Percentiles rank a stretch among this genome's conserved stretches.
Evolutionary conservation across 1,140 invertebrate species (phyloP).

Genomic region (Nasonia longicornis): DNA sequence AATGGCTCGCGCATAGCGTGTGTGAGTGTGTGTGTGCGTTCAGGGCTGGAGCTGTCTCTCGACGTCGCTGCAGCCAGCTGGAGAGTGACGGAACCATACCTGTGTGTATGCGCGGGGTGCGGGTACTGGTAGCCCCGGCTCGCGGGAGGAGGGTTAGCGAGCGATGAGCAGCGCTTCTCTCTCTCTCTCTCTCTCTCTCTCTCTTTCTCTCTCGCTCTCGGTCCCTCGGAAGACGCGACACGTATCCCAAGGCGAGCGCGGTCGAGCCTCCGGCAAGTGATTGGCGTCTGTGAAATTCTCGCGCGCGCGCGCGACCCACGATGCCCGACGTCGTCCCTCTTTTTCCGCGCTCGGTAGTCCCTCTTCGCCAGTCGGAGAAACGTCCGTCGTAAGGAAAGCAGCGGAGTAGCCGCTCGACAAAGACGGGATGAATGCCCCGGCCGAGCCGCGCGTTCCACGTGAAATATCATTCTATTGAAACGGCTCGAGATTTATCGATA

Average conservation of each 20-base stretch:
- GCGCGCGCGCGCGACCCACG: background rate
- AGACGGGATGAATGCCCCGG: background rate
- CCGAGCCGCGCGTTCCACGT: background rate
- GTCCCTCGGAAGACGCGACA: too few relatives aligned
- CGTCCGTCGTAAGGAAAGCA: slow-evolving; percentile 5
- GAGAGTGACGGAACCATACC: too few relatives aligned
- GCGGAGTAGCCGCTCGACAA: background rate
- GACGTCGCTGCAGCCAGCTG: too few relatives aligned
- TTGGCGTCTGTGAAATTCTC: slow-evolving; percentile 19
- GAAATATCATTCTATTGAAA: slow-evolving; percentile 23
- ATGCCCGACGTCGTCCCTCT: background rate
- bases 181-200: slow-evolving; percentile 24
- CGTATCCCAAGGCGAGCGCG: background rate
- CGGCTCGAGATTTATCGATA: slow-evolving; percentile 11
- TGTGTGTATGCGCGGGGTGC: too few relatives aligned
- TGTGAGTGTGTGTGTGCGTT: too few relatives aligned
- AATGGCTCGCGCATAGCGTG: too few relatives aligned
- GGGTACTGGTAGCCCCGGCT: too few relatives aligned
- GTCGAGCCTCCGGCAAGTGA: slow-evolving; percentile 16
- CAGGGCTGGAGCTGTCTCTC: too few relatives aligned
- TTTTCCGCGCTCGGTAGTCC: background rate
- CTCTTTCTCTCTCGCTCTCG: background rate
- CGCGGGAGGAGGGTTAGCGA: background rate
- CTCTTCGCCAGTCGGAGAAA: background rate
- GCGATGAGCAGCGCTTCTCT: slow-evolving; percentile 10